phyloP scores from a whole-genome alignment of 2,888 invertebrate species.

The Mesochorus sp. region DNA sequence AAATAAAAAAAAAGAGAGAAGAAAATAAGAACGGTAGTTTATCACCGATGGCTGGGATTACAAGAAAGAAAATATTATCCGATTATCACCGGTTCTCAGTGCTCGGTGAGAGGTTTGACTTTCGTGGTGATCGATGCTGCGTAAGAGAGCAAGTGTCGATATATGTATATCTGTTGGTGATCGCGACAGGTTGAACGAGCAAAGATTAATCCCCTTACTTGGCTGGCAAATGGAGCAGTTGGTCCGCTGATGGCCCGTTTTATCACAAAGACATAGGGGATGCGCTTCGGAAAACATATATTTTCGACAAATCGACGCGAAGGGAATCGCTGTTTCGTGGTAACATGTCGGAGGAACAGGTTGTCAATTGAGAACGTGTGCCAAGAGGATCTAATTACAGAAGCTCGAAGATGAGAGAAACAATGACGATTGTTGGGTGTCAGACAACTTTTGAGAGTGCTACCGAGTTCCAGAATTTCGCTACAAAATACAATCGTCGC shows the following conservation, averaged over 20 bases:
- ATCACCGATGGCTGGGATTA: not conserved
- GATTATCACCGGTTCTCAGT: not conserved
- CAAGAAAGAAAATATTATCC: not conserved
- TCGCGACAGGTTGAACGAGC: slow-evolving; percentile 2
- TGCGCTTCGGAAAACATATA: not conserved
- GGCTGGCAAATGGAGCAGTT: not conserved
- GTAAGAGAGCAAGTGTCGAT: not conserved
- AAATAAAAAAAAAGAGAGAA: not conserved
- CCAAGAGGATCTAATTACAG: slow-evolving; percentile 3
- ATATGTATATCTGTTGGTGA: not conserved
- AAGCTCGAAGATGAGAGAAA: not conserved
- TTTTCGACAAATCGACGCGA: not conserved
- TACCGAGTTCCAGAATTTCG: not conserved
- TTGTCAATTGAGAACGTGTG: slow-evolving; percentile 18
- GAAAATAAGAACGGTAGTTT: not conserved
- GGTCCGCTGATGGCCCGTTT: not conserved
- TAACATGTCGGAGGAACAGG: slow-evolving; percentile 8
- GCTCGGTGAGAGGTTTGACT: slow-evolving; percentile 1
- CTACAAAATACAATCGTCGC: too few relatives aligned
- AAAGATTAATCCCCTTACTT: not conserved
- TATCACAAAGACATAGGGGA: not conserved
- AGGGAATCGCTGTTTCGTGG: slow-evolving; percentile 9
- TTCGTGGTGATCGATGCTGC: not conserved
- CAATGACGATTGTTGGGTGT: slow-evolving; percentile 1
- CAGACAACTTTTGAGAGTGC: not conserved